phyloP scores from a whole-genome alignment of 2,888 invertebrate genomes.

The Polietes domitor region DNA sequence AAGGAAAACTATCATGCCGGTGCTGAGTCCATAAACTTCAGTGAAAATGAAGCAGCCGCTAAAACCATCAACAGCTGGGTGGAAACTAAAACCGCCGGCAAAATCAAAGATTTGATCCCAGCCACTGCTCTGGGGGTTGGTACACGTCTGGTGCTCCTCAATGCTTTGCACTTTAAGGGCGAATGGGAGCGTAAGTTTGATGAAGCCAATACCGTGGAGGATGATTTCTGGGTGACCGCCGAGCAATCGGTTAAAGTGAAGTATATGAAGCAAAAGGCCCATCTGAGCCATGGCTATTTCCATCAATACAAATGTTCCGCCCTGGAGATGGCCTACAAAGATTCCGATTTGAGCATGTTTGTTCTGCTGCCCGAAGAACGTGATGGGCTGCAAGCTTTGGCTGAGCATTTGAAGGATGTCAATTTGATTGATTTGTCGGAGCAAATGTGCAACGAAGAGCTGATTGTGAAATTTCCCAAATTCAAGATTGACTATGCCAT shows the following conservation, averaged over 20 bases:
- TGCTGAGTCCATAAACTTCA: slow-evolving; percentile 86
- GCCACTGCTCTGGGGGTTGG: slow-evolving; percentile 82
- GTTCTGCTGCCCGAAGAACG: slow-evolving; percentile 88
- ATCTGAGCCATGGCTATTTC: slow-evolving; percentile 82
- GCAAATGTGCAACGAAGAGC: slow-evolving; percentile 72
- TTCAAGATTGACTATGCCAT: slow-evolving; percentile 90
- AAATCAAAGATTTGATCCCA: slow-evolving; percentile 89
- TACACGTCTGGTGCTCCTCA: slow-evolving; percentile 89
- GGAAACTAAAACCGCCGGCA: slow-evolving; percentile 88
- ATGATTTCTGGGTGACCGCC: slow-evolving; percentile 84
- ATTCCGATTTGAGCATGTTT: slow-evolving; percentile 87
- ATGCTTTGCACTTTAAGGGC: slow-evolving; percentile 95
- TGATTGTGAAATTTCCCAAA: slow-evolving; percentile 86
- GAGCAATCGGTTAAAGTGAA: slow-evolving; percentile 83
- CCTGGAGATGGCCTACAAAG: slow-evolving; percentile 88
- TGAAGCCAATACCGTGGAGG: slow-evolving; percentile 82
- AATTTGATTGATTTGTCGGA: slow-evolving; percentile 82
- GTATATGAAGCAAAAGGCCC: slow-evolving; percentile 86
- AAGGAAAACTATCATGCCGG: slow-evolving; percentile 85
- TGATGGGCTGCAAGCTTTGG: slow-evolving; percentile 85
- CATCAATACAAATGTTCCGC: slow-evolving; percentile 83
- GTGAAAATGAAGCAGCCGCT: slow-evolving; percentile 81
- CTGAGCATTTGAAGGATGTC: slow-evolving; percentile 84
- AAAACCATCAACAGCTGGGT: slow-evolving; percentile 91
- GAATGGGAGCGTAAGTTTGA: slow-evolving; percentile 88